Percentiles rank a stretch among this genome's conserved stretches.
Evolutionary conservation across 1,140 invertebrate species (phyloP).

Genomic region (Papilio aristodemus): DNA sequence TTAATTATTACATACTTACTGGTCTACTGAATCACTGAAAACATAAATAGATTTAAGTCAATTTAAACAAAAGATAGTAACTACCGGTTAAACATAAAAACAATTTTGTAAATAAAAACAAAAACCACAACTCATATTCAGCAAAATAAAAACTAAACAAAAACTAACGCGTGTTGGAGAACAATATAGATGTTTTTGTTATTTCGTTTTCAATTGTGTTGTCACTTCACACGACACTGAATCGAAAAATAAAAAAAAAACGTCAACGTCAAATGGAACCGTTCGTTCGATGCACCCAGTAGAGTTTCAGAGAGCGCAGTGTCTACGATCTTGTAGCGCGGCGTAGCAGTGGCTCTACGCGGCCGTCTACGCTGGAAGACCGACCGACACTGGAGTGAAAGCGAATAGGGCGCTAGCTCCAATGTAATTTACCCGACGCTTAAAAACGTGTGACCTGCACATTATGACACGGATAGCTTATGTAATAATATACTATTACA

Average conservation of each 20-base stretch:
- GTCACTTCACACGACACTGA: conserved; percentile 22
- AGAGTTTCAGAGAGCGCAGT: not conserved
- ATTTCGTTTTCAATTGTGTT: conserved; percentile 9
- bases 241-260: conserved; percentile 13
- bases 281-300: conserved; percentile 24
- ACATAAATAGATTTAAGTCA: not conserved
- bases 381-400: conserved; percentile 28
- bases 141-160: not conserved
- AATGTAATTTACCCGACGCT: conserved; percentile 5
- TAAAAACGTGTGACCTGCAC: conserved; percentile 19
- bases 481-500: conserved; percentile 19
- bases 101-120: not conserved
- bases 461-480: conserved; percentile 2
- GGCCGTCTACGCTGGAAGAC: conserved; percentile 4
- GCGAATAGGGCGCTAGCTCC: not conserved
- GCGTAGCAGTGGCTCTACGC: conserved; percentile 14
- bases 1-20: too few relatives aligned
- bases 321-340: conserved; percentile 1
- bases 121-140: not conserved
- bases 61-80: not conserved
- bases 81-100: not conserved
- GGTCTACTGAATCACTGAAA: not conserved
- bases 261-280: conserved; percentile 10
- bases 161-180: not conserved
- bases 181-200: not conserved